A percentile compares a stretch with the other conserved stretches of the same genome.
Evolutionary conservation across 2,797 vertebrate species (phyloP).

Genomic region (Aphelocoma californica): DNA sequence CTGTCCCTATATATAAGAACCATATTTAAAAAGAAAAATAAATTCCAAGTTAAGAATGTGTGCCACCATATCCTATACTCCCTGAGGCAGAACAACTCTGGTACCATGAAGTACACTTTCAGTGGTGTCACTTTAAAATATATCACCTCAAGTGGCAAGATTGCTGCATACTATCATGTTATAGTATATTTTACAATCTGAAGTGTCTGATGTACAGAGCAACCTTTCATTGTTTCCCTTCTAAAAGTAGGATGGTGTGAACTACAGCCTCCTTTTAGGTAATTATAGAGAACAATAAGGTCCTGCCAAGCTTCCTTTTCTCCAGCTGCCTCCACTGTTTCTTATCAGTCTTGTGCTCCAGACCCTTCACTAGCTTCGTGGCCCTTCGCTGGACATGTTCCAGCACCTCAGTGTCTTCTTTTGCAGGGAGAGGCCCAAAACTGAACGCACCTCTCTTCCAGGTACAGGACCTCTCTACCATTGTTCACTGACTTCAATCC

Average conservation of each 20-base stretch:
- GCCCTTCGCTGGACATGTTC: background rate
- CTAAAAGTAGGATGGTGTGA: background rate
- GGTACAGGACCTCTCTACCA: background rate
- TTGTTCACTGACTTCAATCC: background rate
- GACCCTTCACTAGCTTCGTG: accelerated
- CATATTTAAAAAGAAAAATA: background rate
- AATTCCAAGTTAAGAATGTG: background rate
- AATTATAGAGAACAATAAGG: background rate
- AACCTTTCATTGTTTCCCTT: background rate
- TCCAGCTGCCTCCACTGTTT: background rate
- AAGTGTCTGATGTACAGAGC: background rate
- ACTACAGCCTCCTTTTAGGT: background rate
- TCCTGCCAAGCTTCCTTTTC: background rate
- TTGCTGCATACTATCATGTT: background rate
- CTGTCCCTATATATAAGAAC: background rate
- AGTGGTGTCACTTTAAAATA: background rate
- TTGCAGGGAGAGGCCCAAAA: background rate
- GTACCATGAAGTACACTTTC: accelerated
- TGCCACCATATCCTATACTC: background rate
- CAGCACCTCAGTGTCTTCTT: background rate
- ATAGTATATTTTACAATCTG: background rate
- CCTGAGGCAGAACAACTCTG: background rate
- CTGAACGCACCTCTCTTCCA: background rate
- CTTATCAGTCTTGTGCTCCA: background rate
- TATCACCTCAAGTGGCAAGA: background rate